phyloP scores from a whole-genome alignment of 2,113 vertebrate genomes.

The Percopsis transmontana region DNA sequence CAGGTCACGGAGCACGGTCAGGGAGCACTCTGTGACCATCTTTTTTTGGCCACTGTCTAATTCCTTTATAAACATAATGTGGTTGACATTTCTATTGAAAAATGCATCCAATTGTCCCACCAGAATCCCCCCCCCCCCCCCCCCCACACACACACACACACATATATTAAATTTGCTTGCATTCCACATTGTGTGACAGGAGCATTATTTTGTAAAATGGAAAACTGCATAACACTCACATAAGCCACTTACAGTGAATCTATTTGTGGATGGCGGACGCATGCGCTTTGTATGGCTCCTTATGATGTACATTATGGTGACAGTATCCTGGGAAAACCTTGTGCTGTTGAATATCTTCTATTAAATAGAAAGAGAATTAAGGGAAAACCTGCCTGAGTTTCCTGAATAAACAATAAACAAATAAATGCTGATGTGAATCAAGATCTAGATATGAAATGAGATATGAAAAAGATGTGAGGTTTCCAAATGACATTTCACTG shows the following conservation, averaged over 20 bases:
- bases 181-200: constrained; percentile 59
- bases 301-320: constrained; percentile 27
- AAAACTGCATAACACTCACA: constrained; percentile 46
- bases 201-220: constrained; percentile 73
- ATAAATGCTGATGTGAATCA: too few species aligned
- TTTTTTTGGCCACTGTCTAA: constrained; percentile 64
- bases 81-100: constrained; percentile 73
- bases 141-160: background rate
- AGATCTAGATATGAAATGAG: background rate
- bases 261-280: constrained; percentile 25
- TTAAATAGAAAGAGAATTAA: constrained; percentile 23
- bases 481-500: constrained; percentile 19
- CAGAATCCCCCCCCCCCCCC: constrained; percentile 27
- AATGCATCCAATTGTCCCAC: constrained; percentile 58
- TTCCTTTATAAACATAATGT: constrained; percentile 71
- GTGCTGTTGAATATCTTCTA: constrained; percentile 30
- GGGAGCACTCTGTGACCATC: constrained; percentile 48
- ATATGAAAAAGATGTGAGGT: constrained; percentile 31
- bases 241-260: constrained; percentile 51
- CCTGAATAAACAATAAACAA: too few species aligned
- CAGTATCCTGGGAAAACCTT: constrained; percentile 11
- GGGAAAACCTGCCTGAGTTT: too few species aligned
- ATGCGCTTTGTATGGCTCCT: constrained; percentile 22
- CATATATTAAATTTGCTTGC: constrained; percentile 12
- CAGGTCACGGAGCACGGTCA: constrained; percentile 38